These are phyloP conservation scores for Gambelia wislizenii DNA, from an alignment of 2,797 vertebrate genomes.

Conservation along the genomic window DNA sequence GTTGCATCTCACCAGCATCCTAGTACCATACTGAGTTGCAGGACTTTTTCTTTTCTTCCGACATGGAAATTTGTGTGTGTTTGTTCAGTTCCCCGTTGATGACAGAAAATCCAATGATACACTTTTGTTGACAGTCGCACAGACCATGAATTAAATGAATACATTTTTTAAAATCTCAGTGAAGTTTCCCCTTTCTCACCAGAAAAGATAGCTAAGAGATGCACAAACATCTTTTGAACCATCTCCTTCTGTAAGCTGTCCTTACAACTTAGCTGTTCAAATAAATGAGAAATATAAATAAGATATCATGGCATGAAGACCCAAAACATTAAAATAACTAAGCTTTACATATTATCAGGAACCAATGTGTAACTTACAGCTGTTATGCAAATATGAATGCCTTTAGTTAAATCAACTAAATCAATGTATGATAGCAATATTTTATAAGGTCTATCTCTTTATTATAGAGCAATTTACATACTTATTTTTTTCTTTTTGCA, in stretches of 20 bases:
- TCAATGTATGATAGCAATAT: not conserved
- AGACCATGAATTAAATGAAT: not conserved
- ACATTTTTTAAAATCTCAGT: not conserved
- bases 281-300: not conserved
- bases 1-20: not conserved
- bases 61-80: not conserved
- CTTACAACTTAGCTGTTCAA: not conserved
- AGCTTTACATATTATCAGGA: not conserved
- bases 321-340: not conserved
- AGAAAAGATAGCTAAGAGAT: not conserved
- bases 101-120: not conserved
- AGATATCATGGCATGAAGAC: not conserved
- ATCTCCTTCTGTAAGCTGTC: not conserved
- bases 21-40: not conserved
- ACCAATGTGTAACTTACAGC: not conserved
- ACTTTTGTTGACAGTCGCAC: not conserved
- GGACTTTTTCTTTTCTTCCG: not conserved
- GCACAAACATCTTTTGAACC: constrained; percentile 20
- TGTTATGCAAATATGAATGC: not conserved
- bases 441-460: not conserved
- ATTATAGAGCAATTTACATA: not conserved
- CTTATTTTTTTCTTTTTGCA: too few relatives aligned
- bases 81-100: not conserved
- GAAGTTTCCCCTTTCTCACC: too few relatives aligned
- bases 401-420: not conserved